Percentiles rank a stretch among this genome's conserved stretches.
Conservation (phyloP, 2,113 vertebrate genomes). For the Panurus biarmicus region DNA sequence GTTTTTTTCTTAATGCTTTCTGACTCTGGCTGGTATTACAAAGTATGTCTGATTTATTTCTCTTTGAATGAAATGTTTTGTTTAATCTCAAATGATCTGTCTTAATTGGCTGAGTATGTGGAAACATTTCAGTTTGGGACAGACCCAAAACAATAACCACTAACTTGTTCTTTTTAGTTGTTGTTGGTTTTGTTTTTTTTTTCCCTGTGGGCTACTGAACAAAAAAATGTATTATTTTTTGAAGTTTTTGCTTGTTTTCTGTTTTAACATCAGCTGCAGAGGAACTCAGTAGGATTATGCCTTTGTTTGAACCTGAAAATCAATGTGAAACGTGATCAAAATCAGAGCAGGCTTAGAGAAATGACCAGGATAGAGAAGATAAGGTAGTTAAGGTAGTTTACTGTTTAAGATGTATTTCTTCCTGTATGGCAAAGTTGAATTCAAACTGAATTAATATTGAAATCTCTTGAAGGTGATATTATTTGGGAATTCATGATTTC, state of each 20-base stretch:
- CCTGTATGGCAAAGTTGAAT: background rate
- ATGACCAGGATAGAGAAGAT: background rate
- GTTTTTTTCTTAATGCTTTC: background rate
- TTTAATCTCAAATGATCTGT: constrained; percentile 18
- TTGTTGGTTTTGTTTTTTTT: background rate
- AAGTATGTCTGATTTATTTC: background rate
- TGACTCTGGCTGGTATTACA: background rate
- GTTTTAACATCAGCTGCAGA: background rate
- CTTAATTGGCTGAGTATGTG: constrained; percentile 12
- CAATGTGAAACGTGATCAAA: background rate
- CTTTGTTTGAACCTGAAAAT: background rate
- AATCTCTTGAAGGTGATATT: background rate
- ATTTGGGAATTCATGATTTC: background rate
- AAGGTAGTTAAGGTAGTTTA: background rate
- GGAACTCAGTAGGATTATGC: background rate
- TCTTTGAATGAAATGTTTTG: constrained; percentile 17
- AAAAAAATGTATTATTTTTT: no score
- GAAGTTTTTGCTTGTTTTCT: background rate
- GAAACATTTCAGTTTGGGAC: constrained; percentile 34
- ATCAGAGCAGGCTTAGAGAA: background rate
- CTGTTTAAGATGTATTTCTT: background rate
- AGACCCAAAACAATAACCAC: constrained; percentile 1
- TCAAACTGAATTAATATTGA: background rate
- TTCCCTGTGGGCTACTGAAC: background rate
- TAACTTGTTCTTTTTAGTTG: background rate